Evolutionary conservation across 1,140 invertebrate genomes (phyloP), one percentile per base, ranked within the genome.

Genomic region (Drosophila cardini): DNA sequence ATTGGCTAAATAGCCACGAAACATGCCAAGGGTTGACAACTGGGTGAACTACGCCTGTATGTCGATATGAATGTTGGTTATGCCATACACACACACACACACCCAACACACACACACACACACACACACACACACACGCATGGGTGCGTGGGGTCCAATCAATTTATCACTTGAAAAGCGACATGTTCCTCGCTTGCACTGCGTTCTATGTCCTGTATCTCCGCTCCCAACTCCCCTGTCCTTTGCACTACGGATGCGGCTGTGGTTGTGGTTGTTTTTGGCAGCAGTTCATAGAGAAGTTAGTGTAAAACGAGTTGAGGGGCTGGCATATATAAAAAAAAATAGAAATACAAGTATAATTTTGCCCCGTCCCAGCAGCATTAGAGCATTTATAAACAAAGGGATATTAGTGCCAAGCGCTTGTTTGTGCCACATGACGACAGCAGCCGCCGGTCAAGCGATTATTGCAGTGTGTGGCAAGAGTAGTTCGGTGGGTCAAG

Each of bases 321-420:
- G 30, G 10, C 16, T 10, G 36, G 50, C 38, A 65, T 48, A n/a
- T n/a, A n/a, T n/a, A n/a, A 61, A 45, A 78, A 69, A 60, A 65
- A 45, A 78, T 69, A 69, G 21, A 26, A 26, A 26, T 26, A 26
- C 21, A 70, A 80, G 75, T 83, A 90, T 90, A 87, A 90, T 72
- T 83, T 86, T 86, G 63, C 56, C 48, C 68, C 67, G 43, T 32
- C 64, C 85, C 77, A 26, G 3, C 21, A 26, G 21, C 21, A 90
- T 90, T 90, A 90, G 82, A 80, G 72, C 82, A 90, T 90, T 90
- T 90, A 90, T 90, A 90, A 90, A 90, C 86, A 90, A 90, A 80
- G 80, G 86, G 79, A 82, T 90, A 90, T 90, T 80, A 90, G 75
- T 76, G 56, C 68, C 68, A 72, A 76, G 61, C 68, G 68, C 71